Percentiles rank a stretch among this genome's conserved stretches.
Conservation (phyloP, 1,140 invertebrate species). For the Aphaenogaster floridana region DNA sequence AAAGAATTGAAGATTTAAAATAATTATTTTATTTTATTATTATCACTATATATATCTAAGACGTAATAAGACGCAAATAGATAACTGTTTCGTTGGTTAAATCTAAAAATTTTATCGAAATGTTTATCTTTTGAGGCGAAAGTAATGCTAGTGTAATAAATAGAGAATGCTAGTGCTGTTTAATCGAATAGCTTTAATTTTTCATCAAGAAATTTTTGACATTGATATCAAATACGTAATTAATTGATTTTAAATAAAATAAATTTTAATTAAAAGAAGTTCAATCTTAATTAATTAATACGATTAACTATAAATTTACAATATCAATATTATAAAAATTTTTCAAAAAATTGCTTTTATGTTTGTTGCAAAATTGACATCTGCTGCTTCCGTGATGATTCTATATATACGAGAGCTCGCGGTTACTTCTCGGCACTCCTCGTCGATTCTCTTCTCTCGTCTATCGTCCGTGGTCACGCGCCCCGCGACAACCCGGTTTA, state of each 20-base stretch:
- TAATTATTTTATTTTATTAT: neutral
- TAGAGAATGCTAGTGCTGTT: neutral
- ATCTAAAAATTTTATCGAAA: neutral
- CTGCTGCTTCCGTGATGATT: neutral
- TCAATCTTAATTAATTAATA: neutral
- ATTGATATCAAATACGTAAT: neutral
- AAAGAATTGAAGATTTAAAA: neutral
- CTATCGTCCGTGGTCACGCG: conserved; percentile 25
- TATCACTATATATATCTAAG: neutral
- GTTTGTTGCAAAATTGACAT: conserved; percentile 2
- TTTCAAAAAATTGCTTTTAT: neutral
- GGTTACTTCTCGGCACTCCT: conserved; percentile 60
- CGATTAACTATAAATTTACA: neutral
- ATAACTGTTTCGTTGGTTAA: neutral
- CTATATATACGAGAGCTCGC: conserved; percentile 7
- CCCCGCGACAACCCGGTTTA: conserved; percentile 68
- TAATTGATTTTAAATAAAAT: neutral
- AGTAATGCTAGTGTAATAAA: neutral
- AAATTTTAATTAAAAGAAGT: neutral
- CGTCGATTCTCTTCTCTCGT: conserved; percentile 54
- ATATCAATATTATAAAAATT: conserved; percentile 15
- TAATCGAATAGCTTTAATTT: neutral
- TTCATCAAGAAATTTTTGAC: neutral
- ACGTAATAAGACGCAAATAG: neutral
- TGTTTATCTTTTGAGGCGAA: neutral